These are phyloP conservation scores for Seriola quinqueradiata DNA, from an alignment of 2,113 vertebrate species.

Conservation along the genomic window DNA sequence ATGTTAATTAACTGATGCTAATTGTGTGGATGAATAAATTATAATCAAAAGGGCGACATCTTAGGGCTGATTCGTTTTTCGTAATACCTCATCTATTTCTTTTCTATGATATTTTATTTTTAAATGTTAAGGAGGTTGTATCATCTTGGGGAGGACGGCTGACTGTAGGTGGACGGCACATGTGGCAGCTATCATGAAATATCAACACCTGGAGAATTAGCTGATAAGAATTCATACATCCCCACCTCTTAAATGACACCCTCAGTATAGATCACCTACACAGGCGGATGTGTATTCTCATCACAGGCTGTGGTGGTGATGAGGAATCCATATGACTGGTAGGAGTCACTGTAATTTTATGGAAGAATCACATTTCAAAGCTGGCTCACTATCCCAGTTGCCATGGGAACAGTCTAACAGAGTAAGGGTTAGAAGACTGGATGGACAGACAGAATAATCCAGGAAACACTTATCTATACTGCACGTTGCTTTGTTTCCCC, in stretches of 20 bases:
- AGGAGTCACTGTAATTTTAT: constrained; percentile 67
- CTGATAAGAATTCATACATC: constrained; percentile 20
- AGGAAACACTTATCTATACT: constrained; percentile 28
- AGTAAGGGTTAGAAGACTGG: constrained; percentile 51
- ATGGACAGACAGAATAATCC: constrained; percentile 27
- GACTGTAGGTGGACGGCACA: constrained; percentile 12
- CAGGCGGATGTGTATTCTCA: constrained; percentile 48
- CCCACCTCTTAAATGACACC: constrained; percentile 2
- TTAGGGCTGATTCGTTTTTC: constrained; percentile 63
- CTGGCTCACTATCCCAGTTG: constrained; percentile 70
- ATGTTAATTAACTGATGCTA: constrained; percentile 77
- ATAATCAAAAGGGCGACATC: constrained; percentile 39
- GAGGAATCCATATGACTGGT: constrained; percentile 68
- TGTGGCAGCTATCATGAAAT: constrained; percentile 5
- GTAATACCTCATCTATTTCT: constrained; percentile 36
- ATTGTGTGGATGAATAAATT: constrained; percentile 72
- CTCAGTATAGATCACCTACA: constrained; percentile 11
- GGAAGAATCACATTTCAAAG: constrained; percentile 69
- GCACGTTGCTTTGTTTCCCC: constrained; percentile 22
- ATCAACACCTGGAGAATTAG: constrained; percentile 36
- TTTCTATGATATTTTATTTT: constrained; percentile 29
- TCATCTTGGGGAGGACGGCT: constrained; percentile 17
- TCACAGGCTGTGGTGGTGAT: constrained; percentile 32
- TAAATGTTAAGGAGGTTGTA: constrained; percentile 15
- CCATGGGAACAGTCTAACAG: constrained; percentile 80